phyloP scores from a whole-genome alignment of 2,113 vertebrate species.

The Fukomys damarensis region DNA sequence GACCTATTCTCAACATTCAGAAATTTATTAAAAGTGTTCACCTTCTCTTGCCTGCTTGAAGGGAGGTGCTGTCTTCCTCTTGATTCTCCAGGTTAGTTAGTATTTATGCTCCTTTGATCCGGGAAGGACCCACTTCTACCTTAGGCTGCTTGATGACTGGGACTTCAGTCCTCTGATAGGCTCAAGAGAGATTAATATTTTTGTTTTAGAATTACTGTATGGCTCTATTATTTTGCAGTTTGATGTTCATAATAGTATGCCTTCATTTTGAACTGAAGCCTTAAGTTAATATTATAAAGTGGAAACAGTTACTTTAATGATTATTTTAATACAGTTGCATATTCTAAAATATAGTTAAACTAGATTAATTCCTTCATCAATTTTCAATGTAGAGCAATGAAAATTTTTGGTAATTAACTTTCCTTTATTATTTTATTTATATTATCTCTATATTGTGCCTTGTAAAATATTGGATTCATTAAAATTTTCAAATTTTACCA shows the following conservation, averaged over 20 bases:
- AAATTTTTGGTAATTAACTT: background rate
- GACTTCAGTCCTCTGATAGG: background rate
- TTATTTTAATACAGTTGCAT: background rate
- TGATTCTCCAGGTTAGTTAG: background rate
- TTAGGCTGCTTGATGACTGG: background rate
- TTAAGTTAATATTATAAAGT: background rate
- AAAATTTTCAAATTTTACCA: background rate
- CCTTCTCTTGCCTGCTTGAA: background rate
- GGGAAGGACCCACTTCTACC: background rate
- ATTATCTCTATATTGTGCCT: background rate
- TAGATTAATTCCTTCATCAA: background rate
- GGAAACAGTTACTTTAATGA: background rate
- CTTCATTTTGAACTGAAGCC: background rate
- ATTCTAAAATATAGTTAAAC: background rate
- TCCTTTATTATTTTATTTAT: background rate
- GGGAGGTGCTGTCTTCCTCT: background rate
- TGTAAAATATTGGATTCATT: background rate
- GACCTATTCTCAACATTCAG: background rate
- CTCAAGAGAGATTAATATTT: background rate
- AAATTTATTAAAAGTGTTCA: background rate
- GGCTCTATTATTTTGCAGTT: background rate
- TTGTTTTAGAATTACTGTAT: background rate
- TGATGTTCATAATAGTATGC: background rate
- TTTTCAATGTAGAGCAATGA: background rate
- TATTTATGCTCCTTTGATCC: background rate